Evolutionary conservation across 2,113 vertebrate species (phyloP).

Genomic region (Lycaon pictus): DNA sequence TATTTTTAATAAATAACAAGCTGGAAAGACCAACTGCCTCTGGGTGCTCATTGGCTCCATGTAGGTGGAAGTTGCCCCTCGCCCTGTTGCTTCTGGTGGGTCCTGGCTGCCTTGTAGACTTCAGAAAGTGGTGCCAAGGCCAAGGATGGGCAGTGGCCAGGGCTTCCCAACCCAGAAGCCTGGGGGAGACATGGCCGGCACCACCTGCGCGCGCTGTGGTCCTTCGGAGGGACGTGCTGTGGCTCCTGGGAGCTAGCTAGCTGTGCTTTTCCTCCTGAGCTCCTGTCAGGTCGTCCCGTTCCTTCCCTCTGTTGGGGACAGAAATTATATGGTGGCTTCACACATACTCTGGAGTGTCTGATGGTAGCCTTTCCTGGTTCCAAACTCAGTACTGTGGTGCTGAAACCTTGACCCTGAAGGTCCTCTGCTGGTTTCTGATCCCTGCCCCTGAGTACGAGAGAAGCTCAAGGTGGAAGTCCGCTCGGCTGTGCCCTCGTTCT

Average conservation of each 20-base stretch:
- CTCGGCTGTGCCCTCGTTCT: neutral
- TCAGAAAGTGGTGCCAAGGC: neutral
- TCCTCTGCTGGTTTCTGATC: neutral
- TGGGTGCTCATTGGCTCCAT: neutral
- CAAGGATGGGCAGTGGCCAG: neutral
- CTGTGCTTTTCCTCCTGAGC: accelerated
- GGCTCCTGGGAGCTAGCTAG: neutral
- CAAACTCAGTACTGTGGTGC: neutral
- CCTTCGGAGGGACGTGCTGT: neutral
- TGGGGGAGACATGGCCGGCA: accelerated
- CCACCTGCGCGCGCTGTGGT: accelerated
- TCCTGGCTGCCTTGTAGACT: neutral
- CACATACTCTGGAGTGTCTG: neutral
- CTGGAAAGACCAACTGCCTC: neutral
- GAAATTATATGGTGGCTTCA: neutral
- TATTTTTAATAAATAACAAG: constrained; percentile 71
- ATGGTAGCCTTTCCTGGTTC: neutral
- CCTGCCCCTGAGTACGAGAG: neutral
- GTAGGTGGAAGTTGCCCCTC: neutral
- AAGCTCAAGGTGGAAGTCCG: neutral
- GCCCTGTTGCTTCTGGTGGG: neutral
- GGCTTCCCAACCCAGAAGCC: neutral
- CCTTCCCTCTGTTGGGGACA: neutral
- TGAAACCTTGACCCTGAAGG: neutral
- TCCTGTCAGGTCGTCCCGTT: neutral